phyloP scores from a whole-genome alignment of 1,140 invertebrate species.

The Galleria mellonella region DNA sequence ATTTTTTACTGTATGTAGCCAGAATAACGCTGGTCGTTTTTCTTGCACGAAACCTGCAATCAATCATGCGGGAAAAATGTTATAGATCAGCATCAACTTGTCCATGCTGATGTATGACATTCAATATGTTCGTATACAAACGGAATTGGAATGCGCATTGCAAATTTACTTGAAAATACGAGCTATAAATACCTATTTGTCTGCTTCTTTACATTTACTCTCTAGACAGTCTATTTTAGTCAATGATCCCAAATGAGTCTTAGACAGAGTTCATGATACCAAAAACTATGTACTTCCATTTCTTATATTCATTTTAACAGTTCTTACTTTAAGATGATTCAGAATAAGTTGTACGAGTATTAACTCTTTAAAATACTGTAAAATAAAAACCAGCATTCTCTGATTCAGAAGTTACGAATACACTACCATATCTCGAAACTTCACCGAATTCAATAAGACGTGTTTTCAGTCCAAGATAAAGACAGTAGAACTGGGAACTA shows the following conservation, averaged over 20 bases:
- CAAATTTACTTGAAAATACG: background rate
- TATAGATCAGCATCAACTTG: constrained; percentile 24
- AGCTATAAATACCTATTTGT: background rate
- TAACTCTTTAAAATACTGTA: no score
- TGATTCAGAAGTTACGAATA: no score
- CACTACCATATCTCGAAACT: no score
- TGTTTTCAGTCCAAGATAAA: background rate
- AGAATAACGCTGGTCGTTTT: constrained; percentile 38
- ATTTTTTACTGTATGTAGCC: constrained; percentile 57
- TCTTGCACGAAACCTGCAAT: constrained; percentile 40
- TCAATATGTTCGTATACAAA: constrained; percentile 13
- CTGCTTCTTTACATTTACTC: no score
- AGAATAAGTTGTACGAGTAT: no score
- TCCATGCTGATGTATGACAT: constrained; percentile 32
- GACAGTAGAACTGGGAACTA: constrained; percentile 17
- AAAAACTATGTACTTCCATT: no score
- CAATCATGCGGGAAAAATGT: constrained; percentile 17
- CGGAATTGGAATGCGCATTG: constrained; percentile 51
- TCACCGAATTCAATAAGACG: background rate
- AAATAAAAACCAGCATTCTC: no score
- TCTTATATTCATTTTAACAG: no score
- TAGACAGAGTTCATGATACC: no score
- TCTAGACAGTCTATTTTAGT: no score
- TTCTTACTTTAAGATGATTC: no score
- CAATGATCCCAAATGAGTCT: no score